A percentile compares a stretch with the other conserved stretches of the same genome.
These are phyloP conservation scores for Acrocera orbiculus DNA, from an alignment of 2,888 invertebrate genomes.

Conservation along the genomic window DNA sequence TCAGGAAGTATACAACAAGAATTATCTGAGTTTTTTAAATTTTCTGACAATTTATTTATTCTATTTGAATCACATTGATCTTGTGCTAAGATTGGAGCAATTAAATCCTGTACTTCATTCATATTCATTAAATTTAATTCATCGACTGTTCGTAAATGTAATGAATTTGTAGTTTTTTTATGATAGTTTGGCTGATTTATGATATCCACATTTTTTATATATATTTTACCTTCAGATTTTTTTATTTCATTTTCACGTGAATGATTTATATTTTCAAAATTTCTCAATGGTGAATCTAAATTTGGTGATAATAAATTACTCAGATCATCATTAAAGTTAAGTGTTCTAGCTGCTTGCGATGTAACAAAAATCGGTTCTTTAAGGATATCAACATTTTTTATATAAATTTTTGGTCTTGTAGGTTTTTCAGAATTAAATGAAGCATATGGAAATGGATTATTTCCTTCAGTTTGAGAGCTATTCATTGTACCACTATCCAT, in stretches of 20 bases:
- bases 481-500: slow-evolving; percentile 5
- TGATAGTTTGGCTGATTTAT: slow-evolving; percentile 21
- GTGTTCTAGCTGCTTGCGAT: slow-evolving; percentile 12
- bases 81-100: slow-evolving; percentile 23
- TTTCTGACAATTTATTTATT: slow-evolving; percentile 12
- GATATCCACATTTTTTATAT: slow-evolving; percentile 25
- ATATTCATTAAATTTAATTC: slow-evolving; percentile 30
- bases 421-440: no score
- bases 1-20: no score
- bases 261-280: no score
- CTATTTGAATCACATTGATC: slow-evolving; percentile 6
- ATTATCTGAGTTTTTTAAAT: slow-evolving; percentile 14
- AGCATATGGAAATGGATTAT: not conserved
- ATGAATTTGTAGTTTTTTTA: slow-evolving; percentile 19
- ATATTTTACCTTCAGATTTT: slow-evolving; percentile 26
- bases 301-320: slow-evolving; percentile 6
- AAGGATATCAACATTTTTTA: slow-evolving; percentile 28
- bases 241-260: no score
- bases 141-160: slow-evolving; percentile 29
- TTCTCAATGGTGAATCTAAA: no score
- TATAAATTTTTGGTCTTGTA: slow-evolving; percentile 24
- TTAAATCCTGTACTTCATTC: slow-evolving; percentile 27
- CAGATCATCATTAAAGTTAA: slow-evolving; percentile 13
- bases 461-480: not conserved
- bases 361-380: slow-evolving; percentile 25